phyloP scores from a whole-genome alignment of 2,888 invertebrate species.

The Trypoxylon attenuatum region DNA sequence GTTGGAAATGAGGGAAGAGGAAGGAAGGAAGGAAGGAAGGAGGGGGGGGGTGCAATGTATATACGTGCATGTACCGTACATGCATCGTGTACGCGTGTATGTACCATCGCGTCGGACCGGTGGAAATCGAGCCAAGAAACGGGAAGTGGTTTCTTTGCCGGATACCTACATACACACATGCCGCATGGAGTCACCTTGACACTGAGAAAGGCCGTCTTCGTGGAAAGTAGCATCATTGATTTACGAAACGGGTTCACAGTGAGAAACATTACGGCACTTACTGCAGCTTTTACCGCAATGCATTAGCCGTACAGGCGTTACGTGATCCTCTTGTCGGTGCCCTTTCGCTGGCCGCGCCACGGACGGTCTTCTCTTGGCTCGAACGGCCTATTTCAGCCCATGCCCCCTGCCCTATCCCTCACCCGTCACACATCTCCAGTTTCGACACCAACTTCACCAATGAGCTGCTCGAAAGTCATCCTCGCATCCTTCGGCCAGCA shows the following conservation, averaged over 20 bases:
- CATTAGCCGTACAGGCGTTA: conserved; percentile 32
- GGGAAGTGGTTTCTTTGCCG: conserved; percentile 6
- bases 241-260: conserved; percentile 39
- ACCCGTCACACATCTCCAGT: no score
- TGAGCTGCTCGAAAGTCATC: no score
- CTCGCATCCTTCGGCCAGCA: no score
- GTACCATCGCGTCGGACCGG: no score
- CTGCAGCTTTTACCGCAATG: conserved; percentile 55
- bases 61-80: no score
- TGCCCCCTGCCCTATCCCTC: no score
- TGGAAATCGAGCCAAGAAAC: conserved; percentile 38
- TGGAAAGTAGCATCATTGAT: conserved; percentile 49
- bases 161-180: no score
- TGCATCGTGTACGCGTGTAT: no score
- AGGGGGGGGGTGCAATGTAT: no score
- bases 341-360: conserved; percentile 1
- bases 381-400: background rate
- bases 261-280: conserved; percentile 43
- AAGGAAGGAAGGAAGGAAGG: background rate
- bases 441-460: no score
- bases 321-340: conserved; percentile 9
- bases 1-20: background rate
- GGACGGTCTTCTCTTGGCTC: background rate
- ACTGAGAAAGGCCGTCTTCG: conserved; percentile 40
- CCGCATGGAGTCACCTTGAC: conserved; percentile 52